These are phyloP conservation scores for Myopa testacea DNA, from an alignment of 2,888 invertebrate genomes.

Conservation along the genomic window DNA sequence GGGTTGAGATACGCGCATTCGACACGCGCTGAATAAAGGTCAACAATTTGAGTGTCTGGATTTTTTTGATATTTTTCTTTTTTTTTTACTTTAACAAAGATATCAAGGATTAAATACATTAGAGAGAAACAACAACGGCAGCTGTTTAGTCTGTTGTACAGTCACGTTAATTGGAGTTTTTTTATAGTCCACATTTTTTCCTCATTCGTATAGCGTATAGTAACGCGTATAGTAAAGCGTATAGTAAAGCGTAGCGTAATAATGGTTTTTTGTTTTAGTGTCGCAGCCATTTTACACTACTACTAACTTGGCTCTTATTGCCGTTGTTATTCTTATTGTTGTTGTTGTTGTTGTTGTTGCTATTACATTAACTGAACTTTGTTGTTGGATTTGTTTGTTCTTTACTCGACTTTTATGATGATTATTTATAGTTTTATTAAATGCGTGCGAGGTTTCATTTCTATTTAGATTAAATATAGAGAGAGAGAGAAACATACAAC, in stretches of 20 bases:
- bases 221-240: too few species aligned
- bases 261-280: not conserved
- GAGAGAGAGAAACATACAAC: too few species aligned
- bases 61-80: not conserved
- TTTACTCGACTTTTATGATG: conserved; percentile 25
- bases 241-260: too few species aligned
- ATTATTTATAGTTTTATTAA: conserved; percentile 35
- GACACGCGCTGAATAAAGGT: conserved; percentile 24
- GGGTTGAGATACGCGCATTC: not conserved
- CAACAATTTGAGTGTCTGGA: not conserved
- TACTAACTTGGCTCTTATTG: not conserved
- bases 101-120: not conserved
- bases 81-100: not conserved
- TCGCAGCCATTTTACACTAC: not conserved
- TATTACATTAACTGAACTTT: conserved; percentile 18
- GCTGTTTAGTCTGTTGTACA: not conserved
- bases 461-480: not conserved
- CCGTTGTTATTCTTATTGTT: conserved; percentile 11
- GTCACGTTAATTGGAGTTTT: not conserved
- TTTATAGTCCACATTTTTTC: not conserved
- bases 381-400: not conserved
- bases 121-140: not conserved
- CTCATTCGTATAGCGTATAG: too few species aligned
- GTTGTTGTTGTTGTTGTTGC: conserved; percentile 3
- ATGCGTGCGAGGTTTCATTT: conserved; percentile 3